Evolutionary conservation across 1,140 invertebrate genomes (phyloP).

Genomic region (Penaeus vannamei): DNA sequence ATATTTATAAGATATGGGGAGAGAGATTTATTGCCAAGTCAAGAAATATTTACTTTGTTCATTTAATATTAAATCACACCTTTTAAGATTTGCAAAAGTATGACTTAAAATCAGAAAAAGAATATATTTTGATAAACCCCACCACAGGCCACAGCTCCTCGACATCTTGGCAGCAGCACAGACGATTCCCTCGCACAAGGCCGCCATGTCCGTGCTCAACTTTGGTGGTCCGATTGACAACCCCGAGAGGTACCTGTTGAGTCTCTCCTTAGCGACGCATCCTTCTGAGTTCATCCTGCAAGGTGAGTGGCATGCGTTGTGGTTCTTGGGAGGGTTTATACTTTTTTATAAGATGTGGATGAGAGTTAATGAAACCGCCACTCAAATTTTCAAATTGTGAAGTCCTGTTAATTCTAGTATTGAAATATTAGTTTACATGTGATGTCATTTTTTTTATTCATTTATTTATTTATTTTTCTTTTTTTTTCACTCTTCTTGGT

Average conservation of each 20-base stretch:
- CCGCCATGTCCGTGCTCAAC: slow-evolving; percentile 78
- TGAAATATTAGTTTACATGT: too few species aligned
- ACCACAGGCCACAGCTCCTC: slow-evolving; percentile 77
- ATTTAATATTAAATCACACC: too few species aligned
- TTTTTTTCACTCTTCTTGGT: too few species aligned
- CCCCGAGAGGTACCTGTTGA: slow-evolving; percentile 83
- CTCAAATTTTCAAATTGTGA: not conserved
- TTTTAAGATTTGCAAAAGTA: too few species aligned
- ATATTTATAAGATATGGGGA: too few species aligned
- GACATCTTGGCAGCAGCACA: slow-evolving; percentile 82
- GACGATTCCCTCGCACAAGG: slow-evolving; percentile 79
- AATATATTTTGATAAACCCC: not conserved
- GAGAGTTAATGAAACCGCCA: not conserved
- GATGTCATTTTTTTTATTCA: too few species aligned
- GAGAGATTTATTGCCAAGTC: too few species aligned
- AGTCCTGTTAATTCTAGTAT: not conserved
- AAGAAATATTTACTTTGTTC: too few species aligned
- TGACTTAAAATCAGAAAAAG: not conserved
- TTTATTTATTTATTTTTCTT: too few species aligned
- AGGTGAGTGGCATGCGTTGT: slow-evolving; percentile 71
- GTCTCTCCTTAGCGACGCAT: slow-evolving; percentile 78
- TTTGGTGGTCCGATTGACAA: slow-evolving; percentile 76
- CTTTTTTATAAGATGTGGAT: not conserved
- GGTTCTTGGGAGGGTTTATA: not conserved
- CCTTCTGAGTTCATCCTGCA: slow-evolving; percentile 77